These are phyloP conservation scores for Cynopterus sphinx DNA, from an alignment of 2,797 vertebrate genomes.

Conservation along the genomic window DNA sequence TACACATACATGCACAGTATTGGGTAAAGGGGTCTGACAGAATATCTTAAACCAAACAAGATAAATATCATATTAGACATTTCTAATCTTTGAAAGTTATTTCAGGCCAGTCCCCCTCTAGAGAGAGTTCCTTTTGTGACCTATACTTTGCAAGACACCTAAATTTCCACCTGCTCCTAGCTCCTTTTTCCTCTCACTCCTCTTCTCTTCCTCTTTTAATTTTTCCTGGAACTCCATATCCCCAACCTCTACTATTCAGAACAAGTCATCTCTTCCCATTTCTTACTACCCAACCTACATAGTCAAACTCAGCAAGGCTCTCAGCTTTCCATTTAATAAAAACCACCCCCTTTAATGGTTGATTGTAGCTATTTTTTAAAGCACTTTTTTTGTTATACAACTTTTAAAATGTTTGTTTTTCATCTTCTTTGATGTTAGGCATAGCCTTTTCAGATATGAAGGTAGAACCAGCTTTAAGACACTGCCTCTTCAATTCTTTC, in stretches of 20 bases:
- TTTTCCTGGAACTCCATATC: neutral
- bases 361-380: neutral
- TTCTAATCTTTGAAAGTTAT: neutral
- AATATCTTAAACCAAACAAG: neutral
- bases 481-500: neutral
- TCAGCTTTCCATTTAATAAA: neutral
- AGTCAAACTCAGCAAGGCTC: neutral
- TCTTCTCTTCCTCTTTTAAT: neutral
- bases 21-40: neutral
- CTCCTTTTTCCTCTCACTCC: neutral
- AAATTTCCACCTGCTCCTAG: neutral
- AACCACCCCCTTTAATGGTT: neutral
- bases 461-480: neutral
- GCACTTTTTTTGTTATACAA: neutral
- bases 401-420: constrained; percentile 16
- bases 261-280: neutral
- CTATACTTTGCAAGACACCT: neutral
- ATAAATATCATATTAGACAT: neutral
- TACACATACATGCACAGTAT: neutral
- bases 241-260: neutral
- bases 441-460: neutral
- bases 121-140: neutral
- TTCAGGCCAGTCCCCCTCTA: neutral
- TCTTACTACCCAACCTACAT: neutral
- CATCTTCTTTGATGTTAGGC: neutral